Conservation (phyloP, 2,888 invertebrate genomes). For the Dysmachus trigonus region DNA sequence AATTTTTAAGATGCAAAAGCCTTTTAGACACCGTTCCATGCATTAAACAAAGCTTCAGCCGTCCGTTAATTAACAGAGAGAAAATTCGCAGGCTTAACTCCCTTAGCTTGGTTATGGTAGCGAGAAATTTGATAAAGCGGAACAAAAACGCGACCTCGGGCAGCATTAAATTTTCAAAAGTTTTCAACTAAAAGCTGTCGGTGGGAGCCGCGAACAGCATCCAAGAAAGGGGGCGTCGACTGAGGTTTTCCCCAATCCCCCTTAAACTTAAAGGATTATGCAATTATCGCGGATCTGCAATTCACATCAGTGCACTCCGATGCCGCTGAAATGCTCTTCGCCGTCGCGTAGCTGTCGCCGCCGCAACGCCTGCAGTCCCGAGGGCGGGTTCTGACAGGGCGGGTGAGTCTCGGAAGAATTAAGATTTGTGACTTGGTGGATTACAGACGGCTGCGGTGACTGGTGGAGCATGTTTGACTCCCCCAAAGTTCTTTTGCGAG, state of each 20-base stretch:
- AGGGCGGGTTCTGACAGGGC: too few relatives aligned
- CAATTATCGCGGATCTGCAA: constrained; percentile 24
- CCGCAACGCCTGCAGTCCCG: not conserved
- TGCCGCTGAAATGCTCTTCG: not conserved
- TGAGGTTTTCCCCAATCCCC: not conserved
- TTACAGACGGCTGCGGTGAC: not conserved
- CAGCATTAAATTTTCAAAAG: constrained; percentile 27
- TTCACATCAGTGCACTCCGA: not conserved
- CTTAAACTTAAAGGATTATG: constrained; percentile 29
- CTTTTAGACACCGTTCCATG: not conserved
- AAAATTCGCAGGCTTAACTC: not conserved
- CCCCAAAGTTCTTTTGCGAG: not conserved
- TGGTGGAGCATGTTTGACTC: not conserved
- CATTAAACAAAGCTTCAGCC: not conserved
- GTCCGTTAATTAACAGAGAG: not conserved
- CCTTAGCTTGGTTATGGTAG: not conserved
- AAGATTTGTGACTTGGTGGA: not conserved
- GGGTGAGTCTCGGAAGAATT: not conserved
- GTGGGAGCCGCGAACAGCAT: not conserved
- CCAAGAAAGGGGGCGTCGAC: not conserved
- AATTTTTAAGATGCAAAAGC: not conserved
- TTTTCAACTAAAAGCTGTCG: constrained; percentile 22
- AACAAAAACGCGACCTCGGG: not conserved
- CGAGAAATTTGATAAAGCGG: not conserved
- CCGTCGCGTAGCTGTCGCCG: not conserved